phyloP scores from a whole-genome alignment of 2,113 vertebrate genomes.

The Telmatochromis brachygnathus region DNA sequence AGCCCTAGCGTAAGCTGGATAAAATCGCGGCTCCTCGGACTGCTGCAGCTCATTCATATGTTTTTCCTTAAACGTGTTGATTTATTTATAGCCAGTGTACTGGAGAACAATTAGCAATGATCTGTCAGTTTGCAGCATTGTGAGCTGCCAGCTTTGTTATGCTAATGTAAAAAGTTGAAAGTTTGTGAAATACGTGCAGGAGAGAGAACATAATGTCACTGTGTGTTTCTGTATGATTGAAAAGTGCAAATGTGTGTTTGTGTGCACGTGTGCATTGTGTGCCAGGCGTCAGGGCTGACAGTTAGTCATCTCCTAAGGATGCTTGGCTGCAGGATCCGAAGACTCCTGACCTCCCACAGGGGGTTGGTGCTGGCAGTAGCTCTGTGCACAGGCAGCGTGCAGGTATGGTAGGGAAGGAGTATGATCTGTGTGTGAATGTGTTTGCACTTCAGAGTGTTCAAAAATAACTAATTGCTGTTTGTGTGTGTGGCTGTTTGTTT shows the following conservation, averaged over 20 bases:
- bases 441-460: not conserved
- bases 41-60: not conserved
- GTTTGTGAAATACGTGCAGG: not conserved
- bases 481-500: not conserved
- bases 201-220: not conserved
- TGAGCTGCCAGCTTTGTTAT: not conserved
- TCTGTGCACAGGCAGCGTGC: conserved; percentile 45
- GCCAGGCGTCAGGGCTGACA: conserved; percentile 48
- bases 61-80: not conserved
- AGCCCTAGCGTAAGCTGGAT: not conserved
- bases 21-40: not conserved
- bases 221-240: not conserved
- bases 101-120: not conserved
- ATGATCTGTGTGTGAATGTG: not conserved
- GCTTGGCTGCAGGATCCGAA: conserved; percentile 43
- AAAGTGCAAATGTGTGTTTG: not conserved
- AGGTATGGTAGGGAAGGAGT: conserved; percentile 40
- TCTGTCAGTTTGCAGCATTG: not conserved
- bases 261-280: conserved; percentile 13
- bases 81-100: not conserved
- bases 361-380: conserved; percentile 49
- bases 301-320: conserved; percentile 51
- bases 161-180: not conserved
- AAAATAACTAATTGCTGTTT: not conserved
- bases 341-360: conserved; percentile 31